These are phyloP conservation scores for Felis chaus DNA, from an alignment of 2,113 vertebrate genomes.

Conservation along the genomic window DNA sequence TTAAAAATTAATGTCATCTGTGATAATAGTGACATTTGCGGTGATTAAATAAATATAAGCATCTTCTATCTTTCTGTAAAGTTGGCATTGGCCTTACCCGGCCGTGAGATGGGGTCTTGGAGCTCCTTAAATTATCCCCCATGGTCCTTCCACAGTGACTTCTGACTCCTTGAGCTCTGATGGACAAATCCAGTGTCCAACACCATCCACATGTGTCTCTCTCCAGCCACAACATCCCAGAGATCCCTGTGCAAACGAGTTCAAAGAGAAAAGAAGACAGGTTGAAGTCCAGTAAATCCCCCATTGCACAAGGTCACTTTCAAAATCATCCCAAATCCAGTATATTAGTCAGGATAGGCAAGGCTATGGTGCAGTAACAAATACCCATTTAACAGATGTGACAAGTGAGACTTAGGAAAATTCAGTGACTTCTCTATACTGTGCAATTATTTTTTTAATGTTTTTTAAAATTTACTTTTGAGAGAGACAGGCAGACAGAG, in stretches of 20 bases:
- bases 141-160: background rate
- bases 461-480: no score
- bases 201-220: background rate
- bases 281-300: background rate
- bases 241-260: background rate
- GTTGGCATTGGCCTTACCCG: background rate
- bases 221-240: background rate
- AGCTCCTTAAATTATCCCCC: background rate
- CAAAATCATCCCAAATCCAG: background rate
- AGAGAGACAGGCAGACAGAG: no score
- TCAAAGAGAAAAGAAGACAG: background rate
- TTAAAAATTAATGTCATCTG: conserved; percentile 78
- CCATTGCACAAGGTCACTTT: background rate
- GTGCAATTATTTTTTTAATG: background rate
- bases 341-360: background rate
- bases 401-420: background rate
- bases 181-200: background rate
- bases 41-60: conserved; percentile 32
- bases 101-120: background rate
- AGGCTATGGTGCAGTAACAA: background rate
- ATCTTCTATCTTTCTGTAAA: conserved; percentile 36
- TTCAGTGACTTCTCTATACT: background rate
- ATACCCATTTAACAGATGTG: background rate
- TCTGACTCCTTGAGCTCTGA: background rate
- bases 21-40: conserved; percentile 71